Evolutionary conservation across 2,797 vertebrate genomes (phyloP).

Genomic region (Hyperoplus lanceolatus): DNA sequence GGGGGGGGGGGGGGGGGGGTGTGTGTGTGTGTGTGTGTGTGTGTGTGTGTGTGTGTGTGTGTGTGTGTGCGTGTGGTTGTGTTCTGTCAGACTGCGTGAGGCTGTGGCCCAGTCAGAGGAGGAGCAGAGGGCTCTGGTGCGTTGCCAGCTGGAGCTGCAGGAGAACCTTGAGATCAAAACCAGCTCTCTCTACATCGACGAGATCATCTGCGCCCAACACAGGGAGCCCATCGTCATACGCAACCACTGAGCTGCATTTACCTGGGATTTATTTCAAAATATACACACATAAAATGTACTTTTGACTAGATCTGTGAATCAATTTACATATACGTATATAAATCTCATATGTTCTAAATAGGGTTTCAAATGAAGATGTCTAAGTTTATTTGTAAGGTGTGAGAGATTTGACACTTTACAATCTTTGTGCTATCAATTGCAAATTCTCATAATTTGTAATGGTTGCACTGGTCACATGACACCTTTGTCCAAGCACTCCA

Average conservation of each 20-base stretch:
- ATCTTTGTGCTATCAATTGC: background rate
- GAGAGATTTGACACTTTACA: background rate
- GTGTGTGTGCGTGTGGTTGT: background rate
- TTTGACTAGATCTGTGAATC: background rate
- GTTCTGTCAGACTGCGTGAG: conserved; percentile 82
- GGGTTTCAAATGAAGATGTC: background rate
- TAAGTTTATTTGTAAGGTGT: background rate
- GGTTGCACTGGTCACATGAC: background rate
- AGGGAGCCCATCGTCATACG: conserved; percentile 85
- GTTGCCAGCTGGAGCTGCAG: conserved; percentile 89
- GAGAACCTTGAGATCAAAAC: conserved; percentile 90
- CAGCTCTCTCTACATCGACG: conserved; percentile 91
- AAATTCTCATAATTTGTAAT: background rate
- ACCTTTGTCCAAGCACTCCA: background rate
- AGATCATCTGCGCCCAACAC: conserved; percentile 90
- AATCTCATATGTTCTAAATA: background rate
- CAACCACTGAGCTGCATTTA: conserved; percentile 78
- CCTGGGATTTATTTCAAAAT: background rate
- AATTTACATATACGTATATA: background rate
- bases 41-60: background rate
- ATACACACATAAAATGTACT: background rate
- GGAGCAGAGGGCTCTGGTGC: conserved; percentile 84
- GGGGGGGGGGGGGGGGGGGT: too few relatives aligned
- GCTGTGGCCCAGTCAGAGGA: conserved; percentile 81
- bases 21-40: too few relatives aligned